Evolutionary conservation across 2,797 vertebrate species (phyloP), one percentile per base, ranked within the genome.

Genomic region (Clarias fuscus): DNA sequence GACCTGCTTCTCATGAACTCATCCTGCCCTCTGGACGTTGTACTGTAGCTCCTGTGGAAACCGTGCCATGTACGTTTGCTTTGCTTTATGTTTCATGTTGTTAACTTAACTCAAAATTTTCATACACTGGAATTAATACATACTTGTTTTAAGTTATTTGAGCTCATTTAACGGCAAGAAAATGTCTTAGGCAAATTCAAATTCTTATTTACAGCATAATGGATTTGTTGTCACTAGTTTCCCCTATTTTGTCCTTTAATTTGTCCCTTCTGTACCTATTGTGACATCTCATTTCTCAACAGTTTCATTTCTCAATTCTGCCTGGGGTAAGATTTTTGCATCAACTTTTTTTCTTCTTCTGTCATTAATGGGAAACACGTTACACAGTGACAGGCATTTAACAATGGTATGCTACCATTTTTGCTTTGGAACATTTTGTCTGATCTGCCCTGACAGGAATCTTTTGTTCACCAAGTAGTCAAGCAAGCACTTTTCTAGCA

Each of bases 391-490:
- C 75, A 58, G 73, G 1, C 7, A 30, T 76, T 76, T 30, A 76
- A 76, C n/a, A 15, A 8, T 73, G 43, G 43, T 3, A 27, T 58
- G n/a, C 53, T 58, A 20, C 7, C 17, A 77, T 77, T 30, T 58
- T 58, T 20, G 7, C 17, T 20, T 77, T 76, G 10, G 5, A 18
- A 27, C 48, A 33, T 33, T 75, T 10, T 75, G 13, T 48, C 43
- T 75, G 72, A 24, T 53, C 24, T 75, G 72, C 72, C 7, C 2
- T 75, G 14, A 75, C 43, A 53, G 24, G 73, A 24, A 13, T 76
- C 27, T 48, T 76, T 76, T 76, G 73, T 76, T 76, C 48, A 56
- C 14, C 73, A 56, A 30, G n/a, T 2, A 76, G 53, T 58, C 75
- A 58, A 10, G 7, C 48, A 58, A 17, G 75, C 15, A 77, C 15